phyloP scores from a whole-genome alignment of 1,140 invertebrate species.

The Drosophila oshimai region DNA sequence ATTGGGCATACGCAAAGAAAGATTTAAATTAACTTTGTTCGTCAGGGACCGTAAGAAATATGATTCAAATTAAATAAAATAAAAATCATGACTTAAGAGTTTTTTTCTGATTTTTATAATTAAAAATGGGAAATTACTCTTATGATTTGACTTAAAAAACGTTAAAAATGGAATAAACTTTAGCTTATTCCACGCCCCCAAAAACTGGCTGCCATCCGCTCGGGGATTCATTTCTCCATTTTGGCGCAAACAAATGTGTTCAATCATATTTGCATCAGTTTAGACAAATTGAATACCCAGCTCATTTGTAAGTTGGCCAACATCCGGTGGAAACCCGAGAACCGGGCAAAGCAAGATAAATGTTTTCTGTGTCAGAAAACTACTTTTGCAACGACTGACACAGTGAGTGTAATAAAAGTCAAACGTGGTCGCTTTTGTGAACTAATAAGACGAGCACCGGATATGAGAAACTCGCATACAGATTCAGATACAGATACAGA shows the following conservation, averaged over 20 bases:
- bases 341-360: conserved; percentile 49
- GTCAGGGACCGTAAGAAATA: too few species aligned
- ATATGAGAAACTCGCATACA: conserved; percentile 38
- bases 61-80: not conserved
- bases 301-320: conserved; percentile 42
- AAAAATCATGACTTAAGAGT: too few species aligned
- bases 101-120: too few species aligned
- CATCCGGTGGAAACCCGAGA: conserved; percentile 23
- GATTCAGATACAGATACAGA: not conserved
- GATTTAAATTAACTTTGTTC: not conserved
- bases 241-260: conserved; percentile 52
- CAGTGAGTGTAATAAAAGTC: conserved; percentile 68
- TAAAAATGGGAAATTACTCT: too few species aligned
- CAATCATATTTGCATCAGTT: conserved; percentile 57
- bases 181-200: not conserved
- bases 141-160: too few species aligned
- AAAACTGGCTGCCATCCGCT: conserved; percentile 19
- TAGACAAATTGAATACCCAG: conserved; percentile 59
- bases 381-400: conserved; percentile 21
- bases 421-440: conserved; percentile 65
- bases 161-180: too few species aligned
- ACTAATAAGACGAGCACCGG: conserved; percentile 70
- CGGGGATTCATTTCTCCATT: conserved; percentile 11
- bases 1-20: not conserved
- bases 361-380: conserved; percentile 43